phyloP scores from a whole-genome alignment of 2,113 vertebrate genomes.

The Melanocharis versteri region DNA sequence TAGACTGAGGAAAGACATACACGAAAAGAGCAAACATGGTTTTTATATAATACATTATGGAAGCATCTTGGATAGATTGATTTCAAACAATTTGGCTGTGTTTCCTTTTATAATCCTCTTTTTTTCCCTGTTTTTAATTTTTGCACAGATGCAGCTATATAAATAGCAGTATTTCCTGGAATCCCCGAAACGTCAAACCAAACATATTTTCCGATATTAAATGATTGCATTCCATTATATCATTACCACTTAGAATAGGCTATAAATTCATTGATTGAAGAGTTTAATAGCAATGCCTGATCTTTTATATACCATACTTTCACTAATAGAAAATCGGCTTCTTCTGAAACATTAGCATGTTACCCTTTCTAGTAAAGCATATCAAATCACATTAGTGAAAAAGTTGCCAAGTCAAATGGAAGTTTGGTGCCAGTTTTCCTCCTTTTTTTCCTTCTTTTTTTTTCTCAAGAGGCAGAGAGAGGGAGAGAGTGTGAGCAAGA shows the following conservation, averaged over 20 bases:
- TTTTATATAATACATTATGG: background rate
- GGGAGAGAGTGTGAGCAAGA: background rate
- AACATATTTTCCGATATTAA: slow-evolving; percentile 64
- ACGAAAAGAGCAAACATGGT: background rate
- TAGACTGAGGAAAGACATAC: background rate
- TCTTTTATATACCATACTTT: slow-evolving; percentile 60
- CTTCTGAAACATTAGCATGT: slow-evolving; percentile 70
- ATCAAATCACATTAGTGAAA: slow-evolving; percentile 62
- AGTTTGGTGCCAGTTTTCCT: slow-evolving; percentile 49
- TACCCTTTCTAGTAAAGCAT: slow-evolving; percentile 67
- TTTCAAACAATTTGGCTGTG: background rate
- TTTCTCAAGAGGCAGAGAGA: slow-evolving; percentile 8
- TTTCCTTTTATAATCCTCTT: background rate
- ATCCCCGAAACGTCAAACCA: slow-evolving; percentile 49
- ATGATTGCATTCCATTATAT: slow-evolving; percentile 63
- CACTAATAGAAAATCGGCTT: slow-evolving; percentile 69
- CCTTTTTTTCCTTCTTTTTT: background rate
- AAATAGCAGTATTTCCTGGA: slow-evolving; percentile 60
- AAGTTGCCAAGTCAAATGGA: slow-evolving; percentile 69
- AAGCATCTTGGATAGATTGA: background rate
- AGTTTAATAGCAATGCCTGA: slow-evolving; percentile 53
- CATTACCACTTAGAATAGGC: slow-evolving; percentile 60
- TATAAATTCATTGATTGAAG: slow-evolving; percentile 59
- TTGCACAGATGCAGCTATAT: slow-evolving; percentile 38
- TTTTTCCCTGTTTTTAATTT: slow-evolving; percentile 44